Evolutionary conservation across 2,888 invertebrate species (phyloP).

Genomic region (Polydrusus tereticollis): DNA sequence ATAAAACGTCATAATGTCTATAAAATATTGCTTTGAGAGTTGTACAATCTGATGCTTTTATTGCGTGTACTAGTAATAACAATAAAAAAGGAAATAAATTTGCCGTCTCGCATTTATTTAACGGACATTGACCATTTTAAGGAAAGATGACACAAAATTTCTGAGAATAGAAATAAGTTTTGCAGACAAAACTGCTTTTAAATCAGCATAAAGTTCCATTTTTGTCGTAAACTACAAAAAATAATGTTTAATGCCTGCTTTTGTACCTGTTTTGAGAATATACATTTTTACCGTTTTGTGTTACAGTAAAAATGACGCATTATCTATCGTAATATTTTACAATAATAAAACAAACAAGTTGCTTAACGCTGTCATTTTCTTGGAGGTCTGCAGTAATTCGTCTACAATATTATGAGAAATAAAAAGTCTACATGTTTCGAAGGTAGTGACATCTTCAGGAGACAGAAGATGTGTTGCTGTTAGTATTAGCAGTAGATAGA

Average conservation of each 20-base stretch:
- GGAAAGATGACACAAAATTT: conserved; percentile 14
- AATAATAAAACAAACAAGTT: too few species aligned
- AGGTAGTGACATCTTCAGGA: too few species aligned
- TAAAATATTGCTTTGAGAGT: conserved; percentile 2
- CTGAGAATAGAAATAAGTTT: neutral
- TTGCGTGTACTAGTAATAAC: conserved; percentile 8
- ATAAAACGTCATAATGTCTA: conserved; percentile 1
- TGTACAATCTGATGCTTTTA: conserved; percentile 13
- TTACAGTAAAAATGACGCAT: neutral
- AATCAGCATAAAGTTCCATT: neutral
- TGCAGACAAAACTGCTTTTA: conserved; percentile 4
- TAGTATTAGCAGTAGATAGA: too few species aligned
- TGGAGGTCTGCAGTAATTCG: too few species aligned
- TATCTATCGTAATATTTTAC: neutral
- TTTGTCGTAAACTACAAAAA: neutral
- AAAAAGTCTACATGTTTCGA: too few species aligned
- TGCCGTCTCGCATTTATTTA: conserved; percentile 8
- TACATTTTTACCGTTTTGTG: neutral
- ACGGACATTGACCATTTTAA: conserved; percentile 13
- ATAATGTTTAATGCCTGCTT: neutral
- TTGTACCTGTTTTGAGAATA: neutral
- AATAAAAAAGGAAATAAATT: conserved; percentile 10
- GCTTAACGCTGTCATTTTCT: too few species aligned
- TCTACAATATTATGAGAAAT: too few species aligned
- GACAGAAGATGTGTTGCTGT: too few species aligned